Conservation (phyloP, 92 coral and sea anemone genomes). For the Epizoanthus scotinus region DNA sequence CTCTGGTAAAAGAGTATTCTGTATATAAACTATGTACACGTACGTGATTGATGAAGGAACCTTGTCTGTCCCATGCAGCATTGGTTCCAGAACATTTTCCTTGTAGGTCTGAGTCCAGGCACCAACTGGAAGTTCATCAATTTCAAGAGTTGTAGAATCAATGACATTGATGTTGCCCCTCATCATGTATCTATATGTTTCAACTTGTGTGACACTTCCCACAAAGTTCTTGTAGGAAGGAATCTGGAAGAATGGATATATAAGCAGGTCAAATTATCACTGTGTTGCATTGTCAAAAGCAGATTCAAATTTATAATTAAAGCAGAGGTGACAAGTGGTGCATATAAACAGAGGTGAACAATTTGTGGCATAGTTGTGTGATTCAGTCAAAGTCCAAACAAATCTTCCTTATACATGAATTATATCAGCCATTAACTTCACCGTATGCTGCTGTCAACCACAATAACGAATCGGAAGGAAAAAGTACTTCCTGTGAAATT, state of each 20-base stretch:
- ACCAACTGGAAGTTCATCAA: slow-evolving; percentile 84
- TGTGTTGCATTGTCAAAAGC: no score
- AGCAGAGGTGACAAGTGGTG: no score
- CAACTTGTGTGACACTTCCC: slow-evolving; percentile 72
- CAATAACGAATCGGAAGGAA: no score
- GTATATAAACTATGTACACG: slow-evolving; percentile 27
- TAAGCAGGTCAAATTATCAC: background rate
- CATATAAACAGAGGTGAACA: no score
- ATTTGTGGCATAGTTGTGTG: no score
- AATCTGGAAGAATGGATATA: slow-evolving; percentile 42
- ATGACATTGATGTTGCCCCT: slow-evolving; percentile 74
- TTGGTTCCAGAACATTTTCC: slow-evolving; percentile 90
- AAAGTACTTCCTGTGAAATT: no score
- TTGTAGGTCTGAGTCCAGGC: slow-evolving; percentile 94
- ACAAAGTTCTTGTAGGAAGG: slow-evolving; percentile 92
- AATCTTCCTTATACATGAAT: no score
- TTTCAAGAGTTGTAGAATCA: slow-evolving; percentile 81
- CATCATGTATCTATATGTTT: slow-evolving; percentile 60
- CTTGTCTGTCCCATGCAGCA: slow-evolving; percentile 96
- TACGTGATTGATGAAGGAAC: slow-evolving; percentile 81
- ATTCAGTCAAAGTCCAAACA: no score
- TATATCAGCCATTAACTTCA: no score
- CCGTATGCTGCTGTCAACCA: no score
- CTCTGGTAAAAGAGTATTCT: no score
- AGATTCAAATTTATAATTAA: no score